Base-by-base conservation (phyloP, 2,888 invertebrate genomes). In the Apamea sordens region DNA sequence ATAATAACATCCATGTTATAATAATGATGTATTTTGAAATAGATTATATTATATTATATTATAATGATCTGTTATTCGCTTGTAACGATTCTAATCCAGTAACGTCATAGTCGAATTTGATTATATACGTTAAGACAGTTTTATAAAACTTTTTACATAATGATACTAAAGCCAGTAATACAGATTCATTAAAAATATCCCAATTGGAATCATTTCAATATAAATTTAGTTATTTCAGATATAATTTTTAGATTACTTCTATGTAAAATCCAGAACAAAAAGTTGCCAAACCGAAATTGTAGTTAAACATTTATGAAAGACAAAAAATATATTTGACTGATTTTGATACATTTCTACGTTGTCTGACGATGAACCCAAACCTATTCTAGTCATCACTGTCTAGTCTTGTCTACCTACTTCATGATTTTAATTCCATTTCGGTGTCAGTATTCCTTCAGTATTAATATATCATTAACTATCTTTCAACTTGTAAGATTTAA, bases 391-490 rank as follows among this genome's bases (percentile, higher is more conserved):
- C 82, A 82, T 72, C 74, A 84, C 79, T 32, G 32, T 32, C 32
- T 88, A 88, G 86, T 88, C 76, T 75, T 79, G 68, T 61, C 28
- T 76, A 32, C 24, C 15, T 69, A 21, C 15, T 68, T 84, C 21
- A 84, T 64, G 56, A 65, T 73, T 67, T 71, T 41, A 24, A 73
- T 82, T 86, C 80, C 80, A 89, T 89, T 82, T 87, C 84, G 69
- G 76, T 86, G 85, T 83, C 83, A 89, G 87, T 87, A 86, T 86
- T 88, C 80, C 77, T 84, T 77, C 84, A 86, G 82, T 86, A 84
- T 84, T 86, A 86, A 77, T 77, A 73, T 77, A 80, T 84, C 21
- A 76, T 67, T 76, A 73, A 77, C 24, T 87, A 80, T 78, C 50
- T 88, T 86, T 82, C 76, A 71, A 86, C 80, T 78, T 85, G 84